Evolutionary conservation across 2,113 vertebrate genomes (phyloP).

Genomic region (Cnemophilus loriae): DNA sequence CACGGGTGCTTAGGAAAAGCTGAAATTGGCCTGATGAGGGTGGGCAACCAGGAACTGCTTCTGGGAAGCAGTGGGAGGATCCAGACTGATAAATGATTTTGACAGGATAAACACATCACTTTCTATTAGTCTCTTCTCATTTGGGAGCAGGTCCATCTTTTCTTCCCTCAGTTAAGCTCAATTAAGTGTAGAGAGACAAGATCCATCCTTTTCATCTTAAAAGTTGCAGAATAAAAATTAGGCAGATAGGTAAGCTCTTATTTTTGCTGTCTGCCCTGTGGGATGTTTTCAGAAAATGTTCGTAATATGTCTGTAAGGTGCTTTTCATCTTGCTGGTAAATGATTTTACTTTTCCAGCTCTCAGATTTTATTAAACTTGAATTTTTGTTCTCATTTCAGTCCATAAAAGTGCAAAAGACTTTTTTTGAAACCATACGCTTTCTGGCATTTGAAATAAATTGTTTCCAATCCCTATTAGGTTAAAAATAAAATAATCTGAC

Average conservation of each 20-base stretch:
- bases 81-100: background rate
- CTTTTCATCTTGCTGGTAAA: background rate
- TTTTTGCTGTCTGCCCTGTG: background rate
- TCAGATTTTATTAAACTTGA: conserved; percentile 65
- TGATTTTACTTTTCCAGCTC: conserved; percentile 2
- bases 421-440: conserved; percentile 45
- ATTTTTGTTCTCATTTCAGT: conserved; percentile 57
- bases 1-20: fast-evolving
- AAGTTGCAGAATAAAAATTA: conserved; percentile 25
- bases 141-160: conserved; percentile 58
- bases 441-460: conserved; percentile 50
- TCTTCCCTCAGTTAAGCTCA: conserved; percentile 58
- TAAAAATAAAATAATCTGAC: conserved; percentile 62
- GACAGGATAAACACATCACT: background rate
- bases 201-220: conserved; percentile 36
- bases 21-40: background rate
- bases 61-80: background rate
- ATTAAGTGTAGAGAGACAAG: conserved; percentile 47
- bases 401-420: conserved; percentile 33
- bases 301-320: no score
- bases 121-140: conserved; percentile 2
- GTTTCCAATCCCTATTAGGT: conserved; percentile 3
- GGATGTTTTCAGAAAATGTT: conserved; percentile 41
- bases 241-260: conserved; percentile 16
- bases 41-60: background rate